Evolutionary conservation across 2,888 invertebrate species (phyloP).

Genomic region (Ryuthela nishihirai): DNA sequence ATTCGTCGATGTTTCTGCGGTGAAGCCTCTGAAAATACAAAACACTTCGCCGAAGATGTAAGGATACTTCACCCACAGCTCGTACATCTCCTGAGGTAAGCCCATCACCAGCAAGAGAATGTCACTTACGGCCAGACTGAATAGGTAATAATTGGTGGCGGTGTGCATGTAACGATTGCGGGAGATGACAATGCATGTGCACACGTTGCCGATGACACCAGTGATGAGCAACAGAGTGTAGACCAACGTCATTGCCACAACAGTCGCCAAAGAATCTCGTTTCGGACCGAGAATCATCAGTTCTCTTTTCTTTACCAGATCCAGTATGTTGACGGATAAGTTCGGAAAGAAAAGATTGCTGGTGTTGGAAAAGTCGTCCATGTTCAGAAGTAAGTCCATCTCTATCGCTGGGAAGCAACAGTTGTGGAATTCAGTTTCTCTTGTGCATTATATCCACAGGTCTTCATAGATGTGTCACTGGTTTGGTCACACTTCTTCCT

Average conservation of each 20-base stretch:
- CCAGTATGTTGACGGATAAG: too few relatives aligned
- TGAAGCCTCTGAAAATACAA: constrained; percentile 71
- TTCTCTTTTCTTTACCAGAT: too few relatives aligned
- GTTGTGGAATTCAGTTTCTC: too few relatives aligned
- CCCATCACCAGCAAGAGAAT: constrained; percentile 71
- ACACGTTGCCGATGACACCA: constrained; percentile 72
- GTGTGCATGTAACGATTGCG: constrained; percentile 76
- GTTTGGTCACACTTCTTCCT: too few relatives aligned
- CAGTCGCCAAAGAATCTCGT: constrained; percentile 19
- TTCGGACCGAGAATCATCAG: too few relatives aligned
- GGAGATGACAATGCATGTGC: constrained; percentile 73
- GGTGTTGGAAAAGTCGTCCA: too few relatives aligned
- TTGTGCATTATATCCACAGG: too few relatives aligned
- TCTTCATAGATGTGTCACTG: too few relatives aligned
- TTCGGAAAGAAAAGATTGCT: too few relatives aligned
- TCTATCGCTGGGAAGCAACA: too few relatives aligned
- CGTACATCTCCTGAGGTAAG: constrained; percentile 71
- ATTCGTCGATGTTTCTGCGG: constrained; percentile 71
- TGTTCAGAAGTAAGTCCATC: too few relatives aligned
- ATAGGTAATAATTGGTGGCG: constrained; percentile 76
- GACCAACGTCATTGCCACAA: constrained; percentile 58
- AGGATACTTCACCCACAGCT: constrained; percentile 48
- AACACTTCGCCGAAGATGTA: constrained; percentile 65
- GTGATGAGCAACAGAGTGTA: constrained; percentile 67
- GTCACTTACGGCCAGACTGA: constrained; percentile 76